Conservation (phyloP, 2,888 invertebrate genomes). For the Pammene aurita region DNA sequence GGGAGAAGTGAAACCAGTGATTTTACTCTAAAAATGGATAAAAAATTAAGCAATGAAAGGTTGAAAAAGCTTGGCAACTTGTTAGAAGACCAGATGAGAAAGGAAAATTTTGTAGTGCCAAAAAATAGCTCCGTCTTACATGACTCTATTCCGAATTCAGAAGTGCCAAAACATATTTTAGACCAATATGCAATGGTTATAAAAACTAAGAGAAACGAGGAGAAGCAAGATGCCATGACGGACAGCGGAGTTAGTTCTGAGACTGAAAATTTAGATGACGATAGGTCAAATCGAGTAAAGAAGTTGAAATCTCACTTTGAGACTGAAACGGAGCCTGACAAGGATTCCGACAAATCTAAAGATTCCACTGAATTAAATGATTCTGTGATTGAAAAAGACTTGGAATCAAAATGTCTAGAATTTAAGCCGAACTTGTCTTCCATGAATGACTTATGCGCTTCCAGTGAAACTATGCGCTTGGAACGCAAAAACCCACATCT, state of each 20-base stretch:
- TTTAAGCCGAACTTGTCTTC: constrained; percentile 60
- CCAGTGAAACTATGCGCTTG: constrained; percentile 73
- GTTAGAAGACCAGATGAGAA: constrained; percentile 75
- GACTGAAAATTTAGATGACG: constrained; percentile 77
- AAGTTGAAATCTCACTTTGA: constrained; percentile 61
- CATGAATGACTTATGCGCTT: constrained; percentile 67
- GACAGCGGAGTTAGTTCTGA: constrained; percentile 81
- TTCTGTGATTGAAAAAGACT: constrained; percentile 47
- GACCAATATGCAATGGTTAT: constrained; percentile 77
- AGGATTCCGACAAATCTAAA: constrained; percentile 20
- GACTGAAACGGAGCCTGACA: constrained; percentile 16
- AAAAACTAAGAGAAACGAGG: constrained; percentile 63
- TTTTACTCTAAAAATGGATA: constrained; percentile 68
- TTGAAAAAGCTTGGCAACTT: constrained; percentile 70
- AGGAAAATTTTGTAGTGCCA: constrained; percentile 66
- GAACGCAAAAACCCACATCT: constrained; percentile 76
- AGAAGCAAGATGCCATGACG: constrained; percentile 72
- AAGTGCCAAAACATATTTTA: constrained; percentile 75
- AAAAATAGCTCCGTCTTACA: constrained; percentile 46
- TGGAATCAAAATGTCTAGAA: constrained; percentile 40
- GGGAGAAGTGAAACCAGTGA: constrained; percentile 70
- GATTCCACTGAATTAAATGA: constrained; percentile 20
- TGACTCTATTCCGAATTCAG: constrained; percentile 68
- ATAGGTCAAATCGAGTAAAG: constrained; percentile 63
- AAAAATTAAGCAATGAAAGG: constrained; percentile 69